Base-by-base conservation (phyloP, 2,113 vertebrate genomes). In the Dipodomys stephensi region DNA sequence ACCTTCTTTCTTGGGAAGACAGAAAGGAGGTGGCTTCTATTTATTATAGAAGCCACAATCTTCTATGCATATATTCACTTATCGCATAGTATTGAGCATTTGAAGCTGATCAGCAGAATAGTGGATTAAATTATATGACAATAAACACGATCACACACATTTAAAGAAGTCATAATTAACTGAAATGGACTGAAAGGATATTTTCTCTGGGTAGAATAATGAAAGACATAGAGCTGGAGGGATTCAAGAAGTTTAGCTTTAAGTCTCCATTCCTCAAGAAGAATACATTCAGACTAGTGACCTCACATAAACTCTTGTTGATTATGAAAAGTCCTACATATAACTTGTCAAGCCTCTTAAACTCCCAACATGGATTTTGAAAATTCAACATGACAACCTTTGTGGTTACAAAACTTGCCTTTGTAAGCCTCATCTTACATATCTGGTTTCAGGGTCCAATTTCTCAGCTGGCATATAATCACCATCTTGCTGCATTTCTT, bases 1-100 rank as follows among this genome's bases (percentile, higher is more conserved):
- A 69, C 19, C 64, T 69, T 81, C 28, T 87, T 35, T 81, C 84
- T 92, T 44, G 20, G 67, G 22, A 53, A 94, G 39, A 67, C 62
- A 88, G 86, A 92, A 68, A 82, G 53, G 82, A 91, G 94, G 85
- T 25, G 12, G 83, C 57, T n/a, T 44, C 74, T 76, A 7, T 91
- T 89, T 90, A 91, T 60, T 69, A 67, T 16, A 57, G 27, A 20
- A 35, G 84, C 44, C 15, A 82, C 11, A 65, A 60, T 57, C 32
- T 71, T 87, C 79, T 16, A 67, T 46, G 49, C n/a, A 1, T 65
- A 69, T 16, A 78, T 80, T 90, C 30, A 69, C 30, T 89, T 57
- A 35, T 71, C 65, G 23, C 60, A 92, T 3, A 74, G 79, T 44
- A 69, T 7, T 8, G 12, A 92, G 25, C n/a, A 25, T 92, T 77